Percentiles rank a stretch among this genome's conserved stretches.
These are phyloP conservation scores for Pterocles gutturalis DNA, from an alignment of 2,113 vertebrate genomes.

Conservation along the genomic window DNA sequence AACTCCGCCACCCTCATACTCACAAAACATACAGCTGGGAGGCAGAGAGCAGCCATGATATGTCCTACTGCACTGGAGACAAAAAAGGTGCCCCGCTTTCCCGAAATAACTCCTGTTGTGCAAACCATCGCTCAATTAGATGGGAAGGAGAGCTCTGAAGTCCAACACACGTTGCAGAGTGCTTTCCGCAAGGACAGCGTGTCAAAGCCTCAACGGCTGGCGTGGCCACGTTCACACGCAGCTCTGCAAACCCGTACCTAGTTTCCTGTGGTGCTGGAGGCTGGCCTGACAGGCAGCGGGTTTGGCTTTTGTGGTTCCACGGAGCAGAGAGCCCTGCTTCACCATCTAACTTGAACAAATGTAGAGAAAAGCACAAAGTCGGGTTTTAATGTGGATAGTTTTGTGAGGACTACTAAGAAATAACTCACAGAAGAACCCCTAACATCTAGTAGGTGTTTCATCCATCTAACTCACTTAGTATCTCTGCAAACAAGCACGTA, in stretches of 20 bases:
- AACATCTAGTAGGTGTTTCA: neutral
- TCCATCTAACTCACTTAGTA: neutral
- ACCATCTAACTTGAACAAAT: neutral
- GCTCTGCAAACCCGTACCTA: neutral
- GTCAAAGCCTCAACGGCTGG: neutral
- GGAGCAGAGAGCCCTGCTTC: neutral
- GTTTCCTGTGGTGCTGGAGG: neutral
- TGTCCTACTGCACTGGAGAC: neutral
- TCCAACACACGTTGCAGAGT: rapidly evolving
- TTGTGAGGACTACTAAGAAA: neutral
- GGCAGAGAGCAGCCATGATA: neutral
- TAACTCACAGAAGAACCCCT: too few relatives aligned
- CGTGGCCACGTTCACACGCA: neutral
- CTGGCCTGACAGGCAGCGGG: neutral
- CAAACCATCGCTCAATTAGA: neutral
- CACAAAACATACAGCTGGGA: neutral
- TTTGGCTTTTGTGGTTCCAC: neutral
- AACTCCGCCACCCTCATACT: neutral
- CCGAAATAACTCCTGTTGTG: neutral
- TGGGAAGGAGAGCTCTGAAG: neutral
- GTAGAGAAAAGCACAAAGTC: neutral
- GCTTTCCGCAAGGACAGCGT: neutral
- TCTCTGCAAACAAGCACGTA: rapidly evolving
- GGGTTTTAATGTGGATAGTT: neutral
- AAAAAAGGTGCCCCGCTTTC: neutral